Evolutionary conservation across 1,140 invertebrate species (phyloP), one percentile per base, ranked within the genome.

Genomic region (Lycorma delicatula): DNA sequence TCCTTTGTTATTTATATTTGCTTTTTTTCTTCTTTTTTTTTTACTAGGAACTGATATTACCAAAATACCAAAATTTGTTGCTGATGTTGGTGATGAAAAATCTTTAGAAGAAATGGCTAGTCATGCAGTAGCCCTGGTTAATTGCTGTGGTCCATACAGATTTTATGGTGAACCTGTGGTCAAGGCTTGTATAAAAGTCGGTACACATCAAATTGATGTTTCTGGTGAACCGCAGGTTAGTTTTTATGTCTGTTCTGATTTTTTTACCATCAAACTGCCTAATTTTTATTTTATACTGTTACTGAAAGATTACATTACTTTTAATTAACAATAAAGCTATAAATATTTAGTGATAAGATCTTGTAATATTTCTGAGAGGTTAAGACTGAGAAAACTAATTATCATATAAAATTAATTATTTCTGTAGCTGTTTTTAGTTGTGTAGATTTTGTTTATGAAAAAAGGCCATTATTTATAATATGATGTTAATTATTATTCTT

Each of bases 141-240:
- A 93, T 70, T 91, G 87, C 74, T 88, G 89, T 60, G 93, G 93
- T 1, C 93, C 92, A 31, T 97, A 92, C 72, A 77, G 85, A 44
- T 85, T 92, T 66, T 91, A 83, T 74, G 95, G 95, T 3, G 91
- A 97, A 68, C 74, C 82, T n/a, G 87, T 98, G n/a, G 84, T 97
- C 0, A 85, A 86, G 66, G 89, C 92, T 3, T 95, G 93, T 63
- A 80, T 98, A 41, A 82, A 84, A 51, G 79, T 80, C 48, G 80
- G 79, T 59, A 84, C 92, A 0, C 83, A 93, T 75, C 85, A 96
- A 71, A 80, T 98, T 5, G 95, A 98, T 75, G 84, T 98, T 16
- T 89, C 82, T 71, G 93, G 90, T 13, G 94, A 97, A 73, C 86
- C 91, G 1, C 78, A 84, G 72, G 81, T 83, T 67, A 66, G 54